Percentiles rank a stretch among this genome's conserved stretches.
These are phyloP conservation scores for Micromesistius poutassou DNA, from an alignment of 2,797 vertebrate genomes.

Conservation along the genomic window DNA sequence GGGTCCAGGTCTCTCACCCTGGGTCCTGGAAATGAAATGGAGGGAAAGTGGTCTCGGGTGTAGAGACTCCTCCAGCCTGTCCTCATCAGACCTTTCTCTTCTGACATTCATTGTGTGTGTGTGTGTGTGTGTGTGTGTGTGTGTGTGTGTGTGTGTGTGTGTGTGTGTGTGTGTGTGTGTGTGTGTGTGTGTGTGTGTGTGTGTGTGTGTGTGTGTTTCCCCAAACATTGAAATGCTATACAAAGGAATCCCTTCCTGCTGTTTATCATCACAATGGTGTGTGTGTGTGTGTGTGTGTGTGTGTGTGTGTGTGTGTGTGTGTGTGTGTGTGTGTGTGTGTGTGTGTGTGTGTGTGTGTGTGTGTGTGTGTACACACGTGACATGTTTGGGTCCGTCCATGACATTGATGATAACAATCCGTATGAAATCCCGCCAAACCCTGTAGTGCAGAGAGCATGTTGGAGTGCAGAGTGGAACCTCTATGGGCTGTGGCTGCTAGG, in stretches of 20 bases:
- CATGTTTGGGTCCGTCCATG: background rate
- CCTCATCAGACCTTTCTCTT: background rate
- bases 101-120: background rate
- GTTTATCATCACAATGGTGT: background rate
- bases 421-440: background rate
- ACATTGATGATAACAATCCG: background rate
- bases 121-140: background rate
- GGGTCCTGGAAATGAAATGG: background rate
- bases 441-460: too few relatives aligned
- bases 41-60: background rate
- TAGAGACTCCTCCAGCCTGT: background rate
- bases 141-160: slow-evolving; percentile 1
- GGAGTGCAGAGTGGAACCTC: too few relatives aligned
- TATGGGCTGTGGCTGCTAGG: background rate
- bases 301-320: background rate
- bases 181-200: background rate
- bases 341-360: background rate
- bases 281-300: background rate
- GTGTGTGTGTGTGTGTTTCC: background rate
- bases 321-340: too few relatives aligned
- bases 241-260: background rate
- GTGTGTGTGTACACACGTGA: background rate
- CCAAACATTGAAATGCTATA: background rate
- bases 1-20: background rate
- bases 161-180: background rate